Conservation (phyloP, 2,888 invertebrate species). For the Ormyrus nitidulus region DNA sequence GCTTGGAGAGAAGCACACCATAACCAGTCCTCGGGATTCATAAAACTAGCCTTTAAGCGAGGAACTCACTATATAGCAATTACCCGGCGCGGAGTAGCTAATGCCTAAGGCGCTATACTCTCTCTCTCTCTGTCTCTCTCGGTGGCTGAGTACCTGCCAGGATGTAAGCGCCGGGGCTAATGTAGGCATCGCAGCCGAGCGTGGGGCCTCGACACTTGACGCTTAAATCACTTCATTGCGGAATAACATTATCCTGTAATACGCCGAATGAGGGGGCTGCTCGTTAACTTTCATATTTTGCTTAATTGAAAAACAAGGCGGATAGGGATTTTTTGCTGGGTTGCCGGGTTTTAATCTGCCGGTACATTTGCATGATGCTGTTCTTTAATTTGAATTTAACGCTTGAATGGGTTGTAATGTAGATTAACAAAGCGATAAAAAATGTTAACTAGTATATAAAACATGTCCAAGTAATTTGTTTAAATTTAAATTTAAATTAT, state of each 20-base stretch:
- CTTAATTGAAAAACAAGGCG: conserved; percentile 25
- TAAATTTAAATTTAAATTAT: no score
- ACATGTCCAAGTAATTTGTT: no score
- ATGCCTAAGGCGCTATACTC: conserved; percentile 40
- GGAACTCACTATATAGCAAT: conserved; percentile 45
- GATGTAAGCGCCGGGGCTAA: conserved; percentile 48
- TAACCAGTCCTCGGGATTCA: conserved; percentile 39
- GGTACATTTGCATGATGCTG: no score
- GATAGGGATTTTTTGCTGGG: no score
- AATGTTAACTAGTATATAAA: no score
- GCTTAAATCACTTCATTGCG: conserved; percentile 53
- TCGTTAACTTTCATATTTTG: not conserved
- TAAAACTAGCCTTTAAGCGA: conserved; percentile 49
- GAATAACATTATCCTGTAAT: conserved; percentile 11
- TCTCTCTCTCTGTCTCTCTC: not conserved
- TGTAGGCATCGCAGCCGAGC: conserved; percentile 41
- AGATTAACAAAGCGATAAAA: no score
- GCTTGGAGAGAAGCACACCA: not conserved
- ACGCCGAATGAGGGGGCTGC: conserved; percentile 17
- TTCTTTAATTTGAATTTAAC: no score
- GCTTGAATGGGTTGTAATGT: no score
- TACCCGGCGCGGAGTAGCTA: conserved; percentile 38
- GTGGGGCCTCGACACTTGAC: conserved; percentile 41
- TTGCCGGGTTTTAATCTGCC: no score
- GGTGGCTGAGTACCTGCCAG: conserved; percentile 53